These are phyloP conservation scores for Crenichthys baileyi DNA, from an alignment of 2,797 vertebrate genomes.

Conservation along the genomic window DNA sequence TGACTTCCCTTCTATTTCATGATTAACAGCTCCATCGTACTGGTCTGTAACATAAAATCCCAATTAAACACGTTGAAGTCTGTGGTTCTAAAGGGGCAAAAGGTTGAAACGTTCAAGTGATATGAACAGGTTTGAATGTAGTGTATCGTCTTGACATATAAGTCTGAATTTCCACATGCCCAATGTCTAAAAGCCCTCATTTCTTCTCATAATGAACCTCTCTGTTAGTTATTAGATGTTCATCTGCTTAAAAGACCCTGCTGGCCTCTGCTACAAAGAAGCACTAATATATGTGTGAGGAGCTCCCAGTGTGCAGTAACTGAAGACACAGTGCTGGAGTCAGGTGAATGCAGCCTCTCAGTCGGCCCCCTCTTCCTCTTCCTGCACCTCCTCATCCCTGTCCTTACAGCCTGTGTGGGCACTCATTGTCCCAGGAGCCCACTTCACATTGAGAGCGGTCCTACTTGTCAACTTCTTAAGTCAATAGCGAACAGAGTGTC, in stretches of 20 bases:
- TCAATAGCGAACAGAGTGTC: constrained; percentile 80
- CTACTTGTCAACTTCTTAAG: constrained; percentile 78
- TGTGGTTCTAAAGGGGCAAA: neutral
- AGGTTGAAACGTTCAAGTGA: neutral
- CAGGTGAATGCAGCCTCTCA: constrained; percentile 70
- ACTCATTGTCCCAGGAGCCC: constrained; percentile 74
- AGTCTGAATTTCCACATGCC: neutral
- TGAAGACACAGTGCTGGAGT: constrained; percentile 60
- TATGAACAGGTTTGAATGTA: neutral
- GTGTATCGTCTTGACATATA: neutral
- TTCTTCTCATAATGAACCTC: constrained; percentile 35
- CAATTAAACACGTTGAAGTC: neutral
- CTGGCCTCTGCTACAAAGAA: constrained; percentile 57
- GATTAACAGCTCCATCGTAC: neutral
- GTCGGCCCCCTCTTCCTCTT: constrained; percentile 30
- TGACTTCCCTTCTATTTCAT: neutral
- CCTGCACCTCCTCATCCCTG: constrained; percentile 61
- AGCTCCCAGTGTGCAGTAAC: constrained; percentile 68
- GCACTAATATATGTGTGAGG: constrained; percentile 59
- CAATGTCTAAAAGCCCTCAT: constrained; percentile 14
- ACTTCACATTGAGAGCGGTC: constrained; percentile 79
- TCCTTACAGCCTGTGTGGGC: constrained; percentile 71
- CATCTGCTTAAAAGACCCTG: constrained; percentile 40
- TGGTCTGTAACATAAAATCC: neutral
- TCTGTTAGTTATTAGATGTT: constrained; percentile 43